Evolutionary conservation across 2,113 vertebrate species (phyloP), one percentile per base, ranked within the genome.

Genomic region (Clarias macrocephalus): DNA sequence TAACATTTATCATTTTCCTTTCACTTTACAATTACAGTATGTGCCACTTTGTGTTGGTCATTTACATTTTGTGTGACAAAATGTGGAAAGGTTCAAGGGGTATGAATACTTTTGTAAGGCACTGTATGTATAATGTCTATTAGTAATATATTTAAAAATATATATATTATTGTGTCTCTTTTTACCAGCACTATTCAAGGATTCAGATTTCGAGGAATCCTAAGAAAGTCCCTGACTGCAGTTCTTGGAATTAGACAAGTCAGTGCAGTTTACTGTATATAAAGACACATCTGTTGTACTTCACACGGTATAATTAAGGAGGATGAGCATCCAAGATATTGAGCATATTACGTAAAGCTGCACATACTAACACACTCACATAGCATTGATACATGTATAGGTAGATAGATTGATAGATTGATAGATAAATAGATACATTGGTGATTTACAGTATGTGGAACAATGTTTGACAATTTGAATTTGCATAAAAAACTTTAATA

Each of bases 221-320:
- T 57, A 85, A 84, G 77, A 89, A 80, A 85, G 75, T 72, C 30
- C 30, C 83, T 87, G 3, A 65, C 66, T 56, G 23, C 54, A 30
- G 54, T 94, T 93, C 93, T 91, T 92, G 89, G 93, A 93, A 94
- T 84, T 82, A 54, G 80, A 37, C 86, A 85, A 65, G 37, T 80
- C 72, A 84, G 80, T 18, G 70, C 72, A 82, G 77, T 86, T 91
- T 90, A 86, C 92, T 9, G 5, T 92, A 92, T 92, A 91, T 93
- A 92, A 84, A 90, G 91, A 93, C 91, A 92, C 91, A 93, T 93
- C 90, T 92, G 91, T 92, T 89, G 80, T 80, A 80, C 65, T 91
- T 91, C 87, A 88, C 88, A 87, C 63, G 68, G 73, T 66, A 87
- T 93, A 93, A 94, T 95, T 94, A 92, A 93, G 93, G 90, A 72